A percentile compares a stretch with the other conserved stretches of the same genome.
Conservation (phyloP, 2,113 vertebrate species). For the Apteryx mantelli region DNA sequence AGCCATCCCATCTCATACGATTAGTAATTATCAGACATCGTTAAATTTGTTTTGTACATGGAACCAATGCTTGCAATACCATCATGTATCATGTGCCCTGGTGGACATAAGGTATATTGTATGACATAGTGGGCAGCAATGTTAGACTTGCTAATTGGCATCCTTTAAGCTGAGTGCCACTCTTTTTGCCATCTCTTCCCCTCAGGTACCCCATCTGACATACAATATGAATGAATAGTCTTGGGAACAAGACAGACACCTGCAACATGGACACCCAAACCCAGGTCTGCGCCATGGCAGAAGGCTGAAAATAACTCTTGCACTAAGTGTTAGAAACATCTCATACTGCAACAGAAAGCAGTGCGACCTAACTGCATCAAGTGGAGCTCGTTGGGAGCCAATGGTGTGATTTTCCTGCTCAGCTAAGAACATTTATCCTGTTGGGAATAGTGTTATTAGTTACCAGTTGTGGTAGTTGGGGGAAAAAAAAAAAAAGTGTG, state of each 20-base stretch:
- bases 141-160: background rate
- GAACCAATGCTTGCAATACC: background rate
- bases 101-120: background rate
- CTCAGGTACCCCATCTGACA: background rate
- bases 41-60: background rate
- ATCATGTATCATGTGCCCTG: background rate
- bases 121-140: background rate
- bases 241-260: background rate
- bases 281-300: background rate
- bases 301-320: background rate
- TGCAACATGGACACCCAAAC: background rate
- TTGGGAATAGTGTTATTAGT: background rate
- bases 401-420: background rate
- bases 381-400: background rate
- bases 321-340: background rate
- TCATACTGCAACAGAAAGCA: background rate
- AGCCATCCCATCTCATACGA: background rate
- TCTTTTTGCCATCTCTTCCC: background rate
- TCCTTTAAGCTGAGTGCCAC: accelerated
- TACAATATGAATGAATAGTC: background rate
- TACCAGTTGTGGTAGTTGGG: background rate
- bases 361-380: background rate
- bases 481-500: background rate
- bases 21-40: background rate
- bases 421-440: background rate